Conservation (phyloP, 2,113 vertebrate species). For the cat (Felis catus) region F.catus_Fca126_mat1.0 CM031419.1:161263501-161264000, state of each 20-base stretch:
- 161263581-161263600: background rate
- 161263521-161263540: background rate
- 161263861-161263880: background rate
- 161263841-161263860: conserved; percentile 29
- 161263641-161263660: background rate
- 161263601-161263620: background rate
- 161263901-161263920: conserved; percentile 36
- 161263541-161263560: background rate
- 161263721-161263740: background rate
- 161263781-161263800: background rate
- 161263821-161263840: background rate
- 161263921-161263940: background rate
- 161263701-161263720: background rate
- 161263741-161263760: background rate
- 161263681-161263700: background rate
- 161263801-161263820: background rate
- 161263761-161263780: background rate
- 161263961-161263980: conserved; percentile 24
- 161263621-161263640: background rate
- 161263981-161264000: conserved; percentile 23
- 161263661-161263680: background rate
- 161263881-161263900: conserved; percentile 46
- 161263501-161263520: background rate
- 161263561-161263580: background rate
- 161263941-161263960: conserved; percentile 43